These are phyloP conservation scores for Botrylloides violaceus DNA, from an alignment of 23 tunicate species.

Conservation along the genomic window DNA sequence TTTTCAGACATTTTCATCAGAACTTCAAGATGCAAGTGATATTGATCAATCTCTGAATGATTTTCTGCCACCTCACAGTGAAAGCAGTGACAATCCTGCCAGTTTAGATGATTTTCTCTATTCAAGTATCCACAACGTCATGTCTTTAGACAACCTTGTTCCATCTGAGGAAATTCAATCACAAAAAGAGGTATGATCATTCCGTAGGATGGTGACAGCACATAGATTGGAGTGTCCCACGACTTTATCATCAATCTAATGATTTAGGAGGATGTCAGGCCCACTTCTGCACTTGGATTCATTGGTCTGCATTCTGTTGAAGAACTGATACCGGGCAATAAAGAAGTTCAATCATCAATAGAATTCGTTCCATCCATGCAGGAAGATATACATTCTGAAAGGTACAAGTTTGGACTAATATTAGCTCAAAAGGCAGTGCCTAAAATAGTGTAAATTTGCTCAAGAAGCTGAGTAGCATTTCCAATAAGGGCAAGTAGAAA, in stretches of 20 bases:
- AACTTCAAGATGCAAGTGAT: constrained; percentile 22
- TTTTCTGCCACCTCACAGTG: constrained; percentile 31
- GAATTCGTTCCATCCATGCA: constrained; percentile 17
- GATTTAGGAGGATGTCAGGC: neutral
- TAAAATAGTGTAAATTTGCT: too few species aligned
- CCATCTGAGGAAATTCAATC: constrained; percentile 22
- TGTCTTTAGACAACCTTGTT: constrained; percentile 51
- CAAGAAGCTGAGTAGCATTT: too few species aligned
- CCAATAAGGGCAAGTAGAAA: too few species aligned
- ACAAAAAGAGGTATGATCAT: constrained; percentile 13
- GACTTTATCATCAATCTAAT: neutral
- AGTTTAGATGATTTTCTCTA: constrained; percentile 54
- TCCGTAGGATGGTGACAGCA: neutral
- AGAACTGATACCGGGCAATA: constrained; percentile 5
- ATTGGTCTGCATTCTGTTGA: constrained; percentile 20
- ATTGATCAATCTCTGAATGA: constrained; percentile 49
- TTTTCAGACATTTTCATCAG: constrained; percentile 53
- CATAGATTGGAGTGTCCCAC: neutral
- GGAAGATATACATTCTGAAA: constrained; percentile 6
- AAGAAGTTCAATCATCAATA: constrained; percentile 1
- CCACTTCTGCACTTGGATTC: constrained; percentile 9
- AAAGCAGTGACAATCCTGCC: constrained; percentile 19
- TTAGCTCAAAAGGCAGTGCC: too few species aligned
- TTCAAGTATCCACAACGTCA: constrained; percentile 27
- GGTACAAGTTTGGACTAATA: too few species aligned